A percentile compares a stretch with the other conserved stretches of the same genome.
Conservation (phyloP, 2,113 vertebrate species). For the Microtus richardsoni region DNA sequence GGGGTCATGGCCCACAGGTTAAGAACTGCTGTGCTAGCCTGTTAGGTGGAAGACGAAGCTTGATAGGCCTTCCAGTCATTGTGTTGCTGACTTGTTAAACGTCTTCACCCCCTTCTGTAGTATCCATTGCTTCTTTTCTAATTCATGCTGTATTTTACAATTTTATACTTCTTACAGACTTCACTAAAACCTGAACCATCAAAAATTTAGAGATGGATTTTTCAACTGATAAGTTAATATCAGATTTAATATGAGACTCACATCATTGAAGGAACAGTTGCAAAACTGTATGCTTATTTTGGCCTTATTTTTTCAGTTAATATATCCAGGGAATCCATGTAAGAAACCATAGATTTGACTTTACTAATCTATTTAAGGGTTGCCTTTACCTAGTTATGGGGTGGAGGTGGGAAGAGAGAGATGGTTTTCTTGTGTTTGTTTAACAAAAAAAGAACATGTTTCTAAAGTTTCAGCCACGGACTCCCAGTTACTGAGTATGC, state of each 20-base stretch:
- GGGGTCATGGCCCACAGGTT: not conserved
- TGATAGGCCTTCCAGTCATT: not conserved
- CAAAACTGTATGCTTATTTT: constrained; percentile 33
- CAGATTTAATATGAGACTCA: constrained; percentile 46
- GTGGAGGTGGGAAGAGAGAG: not conserved
- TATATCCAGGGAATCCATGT: not conserved
- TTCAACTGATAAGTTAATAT: not conserved
- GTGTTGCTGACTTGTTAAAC: not conserved
- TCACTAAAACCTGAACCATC: constrained; percentile 28
- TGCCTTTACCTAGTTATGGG: not conserved
- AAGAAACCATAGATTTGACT: constrained; percentile 40
- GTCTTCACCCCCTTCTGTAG: not conserved
- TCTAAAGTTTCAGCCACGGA: constrained; percentile 44
- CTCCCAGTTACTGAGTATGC: not conserved
- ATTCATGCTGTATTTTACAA: constrained; percentile 14
- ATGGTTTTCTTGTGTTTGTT: constrained; percentile 24
- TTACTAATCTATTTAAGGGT: constrained; percentile 33
- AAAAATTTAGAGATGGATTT: not conserved
- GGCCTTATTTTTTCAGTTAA: constrained; percentile 31
- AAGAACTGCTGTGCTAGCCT: not conserved
- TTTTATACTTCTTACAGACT: not conserved
- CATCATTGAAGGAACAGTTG: not conserved
- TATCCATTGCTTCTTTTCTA: not conserved
- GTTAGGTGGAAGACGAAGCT: not conserved
- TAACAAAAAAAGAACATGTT: constrained; percentile 1